phyloP scores from a whole-genome alignment of 1,140 invertebrate species.

The Colletes gigas region DNA sequence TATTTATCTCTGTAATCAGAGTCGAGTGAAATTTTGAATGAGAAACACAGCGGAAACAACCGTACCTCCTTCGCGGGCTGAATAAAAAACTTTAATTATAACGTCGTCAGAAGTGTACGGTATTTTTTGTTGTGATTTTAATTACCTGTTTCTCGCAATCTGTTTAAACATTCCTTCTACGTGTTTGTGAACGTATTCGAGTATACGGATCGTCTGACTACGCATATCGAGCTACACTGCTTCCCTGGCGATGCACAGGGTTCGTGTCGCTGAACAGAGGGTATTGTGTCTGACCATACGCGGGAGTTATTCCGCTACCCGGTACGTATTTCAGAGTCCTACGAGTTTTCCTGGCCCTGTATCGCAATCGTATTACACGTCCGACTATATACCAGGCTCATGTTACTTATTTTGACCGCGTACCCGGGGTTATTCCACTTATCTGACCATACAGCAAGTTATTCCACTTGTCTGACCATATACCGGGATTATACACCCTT shows the following conservation, averaged over 20 bases:
- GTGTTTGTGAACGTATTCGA: no score
- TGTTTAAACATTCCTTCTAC: no score
- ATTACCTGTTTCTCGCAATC: no score
- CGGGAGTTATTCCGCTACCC: slow-evolving; percentile 18
- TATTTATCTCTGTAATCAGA: no score
- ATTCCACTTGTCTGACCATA: slow-evolving; percentile 45
- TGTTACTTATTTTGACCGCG: slow-evolving; percentile 44
- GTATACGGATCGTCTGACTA: not conserved
- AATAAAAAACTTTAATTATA: no score
- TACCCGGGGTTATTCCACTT: slow-evolving; percentile 41
- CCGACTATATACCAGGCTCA: slow-evolving; percentile 10
- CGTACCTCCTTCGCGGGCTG: no score
- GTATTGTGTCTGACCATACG: not conserved
- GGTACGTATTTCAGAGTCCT: slow-evolving; percentile 21
- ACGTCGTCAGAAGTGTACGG: no score
- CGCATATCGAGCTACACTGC: no score
- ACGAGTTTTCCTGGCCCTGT: slow-evolving; percentile 26
- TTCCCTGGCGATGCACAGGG: not conserved
- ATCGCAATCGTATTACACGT: slow-evolving; percentile 6
- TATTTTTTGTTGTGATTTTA: no score
- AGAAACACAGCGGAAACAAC: no score
- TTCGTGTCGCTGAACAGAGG: not conserved
- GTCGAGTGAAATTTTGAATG: no score
- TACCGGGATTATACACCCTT: slow-evolving; percentile 50
- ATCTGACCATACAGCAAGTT: slow-evolving; percentile 43